Evolutionary conservation across 2,888 invertebrate species (phyloP), one percentile per base, ranked within the genome.

Genomic region (Calameuta pallipes): DNA sequence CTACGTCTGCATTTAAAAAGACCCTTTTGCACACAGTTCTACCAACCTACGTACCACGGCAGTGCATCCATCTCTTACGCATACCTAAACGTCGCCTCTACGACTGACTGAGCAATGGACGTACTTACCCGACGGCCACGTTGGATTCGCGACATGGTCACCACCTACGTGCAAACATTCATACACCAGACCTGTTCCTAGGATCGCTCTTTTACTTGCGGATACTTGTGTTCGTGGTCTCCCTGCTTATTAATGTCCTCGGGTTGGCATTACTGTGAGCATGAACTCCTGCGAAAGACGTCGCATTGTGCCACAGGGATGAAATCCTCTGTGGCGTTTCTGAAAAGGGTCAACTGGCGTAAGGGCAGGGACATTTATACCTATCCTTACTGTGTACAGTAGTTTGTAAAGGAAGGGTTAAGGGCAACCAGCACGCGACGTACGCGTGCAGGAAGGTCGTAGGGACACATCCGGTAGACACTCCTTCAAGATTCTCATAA

Each of bases 1-100:
- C 78, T 83, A 81, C 82, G 81, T 83, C 83, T 83, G 85, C 86
- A 86, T 85, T 88, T 85, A 87, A 85, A 87, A 86, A 88, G 84
- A 85, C 87, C 85, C 87, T 81, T 85, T 81, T 80, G 77, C 69
- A 69, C 73, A 69, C 33, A 77, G 56, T 56, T 23, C 56, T 56
- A 23, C 56, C 56, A 56, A 23, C 56, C 56, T 56, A 56, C 56
- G 56, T 56, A 56, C 56, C 23, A 56, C 23, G 56, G 56, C 23
- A 56, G 56, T 56, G 56, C 15, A 56, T 56, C 56, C 56, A 56
- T 56, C 23, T 9, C 56, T 23, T 56, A 56, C 56, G 56, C 56
- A 56, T 56, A 56, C 56, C 56, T 23, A 56, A 56, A 56, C 23
- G 56, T 15, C 9, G 56, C 23, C 56, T 15, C 23, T 56, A 23